These are phyloP conservation scores for Charaxes varanes DNA, from an alignment of 1,140 invertebrate genomes.

Conservation along the genomic window DNA sequence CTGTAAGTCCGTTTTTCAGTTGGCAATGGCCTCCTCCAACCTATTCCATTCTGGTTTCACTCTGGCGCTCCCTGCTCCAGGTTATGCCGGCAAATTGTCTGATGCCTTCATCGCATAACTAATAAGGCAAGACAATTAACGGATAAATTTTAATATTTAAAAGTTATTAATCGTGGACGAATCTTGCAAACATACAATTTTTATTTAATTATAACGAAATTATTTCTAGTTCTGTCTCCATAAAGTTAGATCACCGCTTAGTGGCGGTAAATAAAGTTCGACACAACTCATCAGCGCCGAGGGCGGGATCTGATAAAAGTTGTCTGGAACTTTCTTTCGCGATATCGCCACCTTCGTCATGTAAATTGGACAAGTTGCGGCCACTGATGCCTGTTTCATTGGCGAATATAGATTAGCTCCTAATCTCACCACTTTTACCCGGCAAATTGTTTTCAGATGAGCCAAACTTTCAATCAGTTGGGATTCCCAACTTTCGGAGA, in stretches of 20 bases:
- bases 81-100: too few relatives aligned
- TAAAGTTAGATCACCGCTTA: constrained; percentile 31
- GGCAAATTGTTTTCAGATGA: constrained; percentile 51
- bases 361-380: constrained; percentile 67
- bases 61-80: too few relatives aligned
- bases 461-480: constrained; percentile 24
- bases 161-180: too few relatives aligned
- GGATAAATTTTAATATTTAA: too few relatives aligned
- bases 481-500: constrained; percentile 14
- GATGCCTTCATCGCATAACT: too few relatives aligned
- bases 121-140: too few relatives aligned
- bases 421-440: constrained; percentile 50
- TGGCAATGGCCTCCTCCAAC: too few relatives aligned
- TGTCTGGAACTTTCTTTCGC: constrained; percentile 62
- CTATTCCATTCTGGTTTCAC: too few relatives aligned
- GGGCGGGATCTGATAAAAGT: constrained; percentile 66
- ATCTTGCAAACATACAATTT: too few relatives aligned
- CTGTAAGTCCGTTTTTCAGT: too few relatives aligned
- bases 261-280: constrained; percentile 52
- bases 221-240: constrained; percentile 37
- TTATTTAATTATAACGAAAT: constrained; percentile 1
- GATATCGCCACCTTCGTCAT: constrained; percentile 68
- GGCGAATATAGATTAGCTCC: constrained; percentile 55
- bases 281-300: constrained; percentile 62
- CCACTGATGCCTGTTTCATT: constrained; percentile 58